These are phyloP conservation scores for Astatoreochromis straeleni DNA, from an alignment of 2,113 vertebrate genomes.

Conservation along the genomic window DNA sequence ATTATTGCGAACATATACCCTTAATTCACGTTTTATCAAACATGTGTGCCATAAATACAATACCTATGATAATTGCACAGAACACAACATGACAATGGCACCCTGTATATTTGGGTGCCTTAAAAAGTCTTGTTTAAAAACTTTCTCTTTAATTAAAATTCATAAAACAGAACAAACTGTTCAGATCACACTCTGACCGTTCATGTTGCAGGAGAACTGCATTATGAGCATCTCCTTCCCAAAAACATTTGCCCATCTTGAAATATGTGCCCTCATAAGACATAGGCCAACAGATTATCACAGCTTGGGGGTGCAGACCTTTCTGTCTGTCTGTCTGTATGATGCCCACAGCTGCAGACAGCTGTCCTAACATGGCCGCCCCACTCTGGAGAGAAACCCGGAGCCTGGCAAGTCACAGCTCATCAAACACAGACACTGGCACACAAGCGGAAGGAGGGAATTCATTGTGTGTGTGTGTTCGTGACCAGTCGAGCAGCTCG, in stretches of 20 bases:
- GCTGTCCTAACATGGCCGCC: constrained; percentile 46
- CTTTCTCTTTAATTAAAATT: not conserved
- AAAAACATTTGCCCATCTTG: not conserved
- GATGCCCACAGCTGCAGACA: constrained; percentile 39
- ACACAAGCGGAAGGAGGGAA: constrained; percentile 33
- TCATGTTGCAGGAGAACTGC: not conserved
- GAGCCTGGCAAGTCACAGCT: constrained; percentile 35
- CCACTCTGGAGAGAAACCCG: not conserved
- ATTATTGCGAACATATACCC: not conserved
- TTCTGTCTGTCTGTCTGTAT: not conserved
- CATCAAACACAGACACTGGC: constrained; percentile 52
- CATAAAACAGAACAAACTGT: not conserved
- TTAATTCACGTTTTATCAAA: fast-evolving
- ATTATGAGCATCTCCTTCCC: not conserved
- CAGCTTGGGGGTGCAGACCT: not conserved
- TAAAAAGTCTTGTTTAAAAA: not conserved
- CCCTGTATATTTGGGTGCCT: not conserved
- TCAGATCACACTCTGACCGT: not conserved
- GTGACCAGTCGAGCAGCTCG: constrained; percentile 38
- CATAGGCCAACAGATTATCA: not conserved
- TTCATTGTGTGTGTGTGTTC: not conserved
- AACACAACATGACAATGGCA: not conserved
- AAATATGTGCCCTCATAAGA: not conserved
- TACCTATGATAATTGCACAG: not conserved
- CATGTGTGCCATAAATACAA: not conserved